Conservation (phyloP, 2,113 vertebrate species). For the Nyctibius bracteatus region DNA sequence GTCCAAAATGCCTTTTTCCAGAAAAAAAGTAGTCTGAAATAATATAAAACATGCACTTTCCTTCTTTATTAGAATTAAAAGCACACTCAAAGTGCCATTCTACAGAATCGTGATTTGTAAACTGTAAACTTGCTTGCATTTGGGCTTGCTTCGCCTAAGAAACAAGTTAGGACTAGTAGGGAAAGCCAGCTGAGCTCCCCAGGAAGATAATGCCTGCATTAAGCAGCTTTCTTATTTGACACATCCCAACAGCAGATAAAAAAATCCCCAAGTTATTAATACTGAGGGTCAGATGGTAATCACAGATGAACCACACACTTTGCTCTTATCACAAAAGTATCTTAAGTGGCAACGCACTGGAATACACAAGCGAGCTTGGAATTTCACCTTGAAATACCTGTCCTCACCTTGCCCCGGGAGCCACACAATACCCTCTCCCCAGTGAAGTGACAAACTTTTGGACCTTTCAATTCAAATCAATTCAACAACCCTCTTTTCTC, state of each 20-base stretch:
- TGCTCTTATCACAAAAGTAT: not conserved
- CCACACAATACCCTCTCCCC: not conserved
- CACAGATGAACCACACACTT: constrained; percentile 31
- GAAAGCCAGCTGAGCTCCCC: not conserved
- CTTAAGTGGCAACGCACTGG: not conserved
- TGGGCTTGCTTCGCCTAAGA: not conserved
- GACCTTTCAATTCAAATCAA: not conserved
- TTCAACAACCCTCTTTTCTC: not conserved
- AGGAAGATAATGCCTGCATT: constrained; percentile 1
- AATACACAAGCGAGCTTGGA: not conserved
- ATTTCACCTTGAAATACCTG: constrained; percentile 16
- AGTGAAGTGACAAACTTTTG: not conserved
- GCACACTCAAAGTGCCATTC: not conserved
- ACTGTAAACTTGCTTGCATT: not conserved
- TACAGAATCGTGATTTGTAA: not conserved
- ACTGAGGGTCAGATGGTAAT: constrained; percentile 43
- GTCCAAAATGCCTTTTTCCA: not conserved
- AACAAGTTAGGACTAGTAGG: not conserved
- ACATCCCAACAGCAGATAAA: constrained; percentile 2
- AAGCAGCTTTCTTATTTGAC: not conserved
- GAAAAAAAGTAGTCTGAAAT: not conserved
- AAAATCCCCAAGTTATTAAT: constrained; percentile 4
- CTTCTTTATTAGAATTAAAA: not conserved
- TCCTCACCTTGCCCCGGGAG: not conserved
- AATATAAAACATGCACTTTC: not conserved